phyloP scores from a whole-genome alignment of 2,113 vertebrate species.

The Pseudorectes ferrugineus region DNA sequence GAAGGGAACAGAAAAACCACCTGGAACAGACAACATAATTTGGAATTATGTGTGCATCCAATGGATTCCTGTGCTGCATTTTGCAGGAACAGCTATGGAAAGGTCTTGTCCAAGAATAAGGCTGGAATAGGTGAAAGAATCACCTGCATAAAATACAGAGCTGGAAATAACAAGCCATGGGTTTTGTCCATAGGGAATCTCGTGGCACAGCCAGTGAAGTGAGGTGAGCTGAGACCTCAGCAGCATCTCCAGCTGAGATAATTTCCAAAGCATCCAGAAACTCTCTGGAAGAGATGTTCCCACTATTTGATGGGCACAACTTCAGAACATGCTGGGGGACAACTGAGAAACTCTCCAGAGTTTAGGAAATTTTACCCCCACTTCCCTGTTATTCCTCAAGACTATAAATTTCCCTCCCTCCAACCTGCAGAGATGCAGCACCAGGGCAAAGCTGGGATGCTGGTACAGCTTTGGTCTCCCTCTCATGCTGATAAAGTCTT shows the following conservation, averaged over 20 bases:
- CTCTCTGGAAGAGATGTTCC: background rate
- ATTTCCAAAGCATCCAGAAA: background rate
- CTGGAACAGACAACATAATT: background rate
- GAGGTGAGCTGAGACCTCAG: background rate
- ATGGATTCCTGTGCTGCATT: background rate
- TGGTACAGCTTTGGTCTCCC: background rate
- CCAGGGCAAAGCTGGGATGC: background rate
- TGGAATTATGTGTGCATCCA: accelerated
- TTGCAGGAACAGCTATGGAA: background rate
- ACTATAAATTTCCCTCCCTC: background rate
- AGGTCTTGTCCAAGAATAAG: background rate
- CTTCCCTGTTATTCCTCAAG: background rate
- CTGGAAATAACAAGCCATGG: background rate
- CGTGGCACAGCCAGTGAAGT: background rate
- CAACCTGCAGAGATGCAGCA: background rate
- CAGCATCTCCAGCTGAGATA: background rate
- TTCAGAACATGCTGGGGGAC: background rate
- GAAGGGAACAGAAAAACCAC: background rate
- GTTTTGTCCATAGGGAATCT: background rate
- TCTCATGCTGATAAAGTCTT: background rate
- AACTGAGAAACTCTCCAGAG: background rate
- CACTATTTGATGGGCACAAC: background rate
- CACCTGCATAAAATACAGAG: background rate
- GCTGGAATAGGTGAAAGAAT: background rate
- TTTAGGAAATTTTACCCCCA: background rate